These are phyloP conservation scores for Lineus longissimus DNA, from an alignment of 1,140 invertebrate species.

Conservation along the genomic window DNA sequence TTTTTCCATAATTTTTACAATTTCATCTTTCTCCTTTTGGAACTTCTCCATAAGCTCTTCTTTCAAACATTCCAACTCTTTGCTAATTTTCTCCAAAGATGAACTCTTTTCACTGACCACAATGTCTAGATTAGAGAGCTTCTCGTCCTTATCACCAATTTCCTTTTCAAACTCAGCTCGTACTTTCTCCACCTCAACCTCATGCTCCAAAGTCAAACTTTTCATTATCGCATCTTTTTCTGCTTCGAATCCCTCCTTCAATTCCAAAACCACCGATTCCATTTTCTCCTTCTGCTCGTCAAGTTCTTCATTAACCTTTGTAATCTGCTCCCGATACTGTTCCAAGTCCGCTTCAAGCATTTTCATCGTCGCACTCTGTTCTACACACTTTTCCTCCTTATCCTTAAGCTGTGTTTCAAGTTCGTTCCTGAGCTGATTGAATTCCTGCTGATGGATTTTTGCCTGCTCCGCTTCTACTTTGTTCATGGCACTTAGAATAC, in stretches of 20 bases:
- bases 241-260: slow-evolving; percentile 35
- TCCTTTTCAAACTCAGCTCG: slow-evolving; percentile 56
- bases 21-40: slow-evolving; percentile 16
- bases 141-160: slow-evolving; percentile 55
- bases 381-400: slow-evolving; percentile 6
- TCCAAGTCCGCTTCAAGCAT: slow-evolving; percentile 19
- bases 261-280: slow-evolving; percentile 16
- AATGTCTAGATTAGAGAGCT: slow-evolving; percentile 52
- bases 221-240: slow-evolving; percentile 16
- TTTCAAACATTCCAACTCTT: slow-evolving; percentile 9
- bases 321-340: slow-evolving; percentile 11
- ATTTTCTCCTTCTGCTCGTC: slow-evolving; percentile 6
- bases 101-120: slow-evolving; percentile 2
- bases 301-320: not conserved
- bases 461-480: not conserved
- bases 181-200: slow-evolving; percentile 56
- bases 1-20: slow-evolving; percentile 7
- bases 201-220: slow-evolving; percentile 59
- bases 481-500: slow-evolving; percentile 1
- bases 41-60: slow-evolving; percentile 12
- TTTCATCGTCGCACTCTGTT: slow-evolving; percentile 13
- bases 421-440: slow-evolving; percentile 11
- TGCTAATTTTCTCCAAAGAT: slow-evolving; percentile 12
- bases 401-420: not conserved
- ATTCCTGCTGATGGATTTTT: not conserved